Evolutionary conservation across 1,140 invertebrate species (phyloP), one percentile per base, ranked within the genome.

Genomic region (Hypsibius dujardini): DNA sequence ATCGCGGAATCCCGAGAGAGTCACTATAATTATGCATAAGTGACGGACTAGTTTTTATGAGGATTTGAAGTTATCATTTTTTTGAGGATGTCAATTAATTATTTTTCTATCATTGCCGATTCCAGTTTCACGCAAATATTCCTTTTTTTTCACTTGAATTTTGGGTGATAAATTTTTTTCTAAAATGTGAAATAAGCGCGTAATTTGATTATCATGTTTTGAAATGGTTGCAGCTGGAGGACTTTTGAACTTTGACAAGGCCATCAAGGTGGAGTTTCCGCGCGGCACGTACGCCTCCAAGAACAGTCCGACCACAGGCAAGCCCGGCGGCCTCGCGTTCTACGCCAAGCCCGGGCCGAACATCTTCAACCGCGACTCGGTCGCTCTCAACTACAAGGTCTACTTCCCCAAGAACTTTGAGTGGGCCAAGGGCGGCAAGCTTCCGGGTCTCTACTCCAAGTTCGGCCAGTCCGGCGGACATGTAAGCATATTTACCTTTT

Each of bases 381-480:
- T 56, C n/a, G n/a, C 50, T 56, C n/a, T 56, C 50, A 56, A n/a
- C 50, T 56, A 56, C 50, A 56, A 56, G 50, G 50, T 77, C 1
- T 76, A 74, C 50, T 76, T 77, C 56, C 50, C 59, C 14, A 47
- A 71, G 7, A 74, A 69, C 46, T 75, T 77, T 70, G 71, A 73
- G 12, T 77, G 74, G 72, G 72, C 74, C 7, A 70, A 56, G 12
- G 76, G 76, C 1, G 76, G 76, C 1, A 77, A 77, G 59, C 72
- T 77, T 1, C 76, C 76, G 1, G 76, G 76, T 14, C 47, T 75
- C 1, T 76, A 70, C 45, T 74, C 75, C 3, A 74, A 74, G 2
- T 47, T 46, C 1, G 60, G 71, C n/a, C 70, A 71, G 1, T 76
- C 75, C 47, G 74, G 75, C 2, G 76, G 74, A 0, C 73, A 28